Percentiles rank a stretch among this genome's conserved stretches.
These are phyloP conservation scores for Parazoanthus atlanticus DNA, from an alignment of 92 coral and sea anemone genomes.

Conservation along the genomic window DNA sequence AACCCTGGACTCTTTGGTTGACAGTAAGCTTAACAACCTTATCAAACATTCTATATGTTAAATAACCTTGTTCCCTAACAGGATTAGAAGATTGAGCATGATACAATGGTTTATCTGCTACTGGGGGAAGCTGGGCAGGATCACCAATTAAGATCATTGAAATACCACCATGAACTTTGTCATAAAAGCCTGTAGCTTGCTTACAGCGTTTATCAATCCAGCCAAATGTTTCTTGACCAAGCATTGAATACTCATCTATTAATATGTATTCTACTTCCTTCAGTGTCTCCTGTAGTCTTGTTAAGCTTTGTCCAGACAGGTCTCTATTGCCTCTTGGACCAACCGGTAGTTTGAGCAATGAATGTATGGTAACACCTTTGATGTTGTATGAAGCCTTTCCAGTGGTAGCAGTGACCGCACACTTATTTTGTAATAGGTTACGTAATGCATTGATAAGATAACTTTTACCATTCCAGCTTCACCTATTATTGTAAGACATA, in stretches of 20 bases:
- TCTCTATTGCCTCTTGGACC: slow-evolving; percentile 52
- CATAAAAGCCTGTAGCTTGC: slow-evolving; percentile 25
- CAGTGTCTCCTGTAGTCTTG: slow-evolving; percentile 20
- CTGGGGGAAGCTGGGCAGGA: slow-evolving; percentile 28
- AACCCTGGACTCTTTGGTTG: slow-evolving; percentile 30
- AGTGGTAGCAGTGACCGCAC: slow-evolving; percentile 53
- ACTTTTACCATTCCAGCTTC: slow-evolving; percentile 60
- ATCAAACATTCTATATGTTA: slow-evolving; percentile 34
- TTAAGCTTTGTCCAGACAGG: slow-evolving; percentile 47
- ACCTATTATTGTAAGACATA: slow-evolving; percentile 40
- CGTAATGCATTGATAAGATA: slow-evolving; percentile 55
- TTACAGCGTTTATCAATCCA: slow-evolving; percentile 47
- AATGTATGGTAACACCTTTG: slow-evolving; percentile 55
- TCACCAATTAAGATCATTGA: slow-evolving; percentile 27
- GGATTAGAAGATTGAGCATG: slow-evolving; percentile 22
- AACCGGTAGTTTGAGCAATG: slow-evolving; percentile 54
- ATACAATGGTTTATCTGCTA: slow-evolving; percentile 21
- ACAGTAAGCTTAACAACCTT: slow-evolving; percentile 7
- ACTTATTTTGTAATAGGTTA: slow-evolving; percentile 42
- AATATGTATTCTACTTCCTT: slow-evolving; percentile 39
- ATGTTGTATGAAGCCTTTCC: slow-evolving; percentile 56
- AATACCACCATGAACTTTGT: slow-evolving; percentile 3
- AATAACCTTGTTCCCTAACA: slow-evolving; percentile 10
- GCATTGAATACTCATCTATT: slow-evolving; percentile 43
- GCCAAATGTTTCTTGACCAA: slow-evolving; percentile 43